Evolutionary conservation across 2,888 invertebrate species (phyloP).

Genomic region (Philonicus albiceps): DNA sequence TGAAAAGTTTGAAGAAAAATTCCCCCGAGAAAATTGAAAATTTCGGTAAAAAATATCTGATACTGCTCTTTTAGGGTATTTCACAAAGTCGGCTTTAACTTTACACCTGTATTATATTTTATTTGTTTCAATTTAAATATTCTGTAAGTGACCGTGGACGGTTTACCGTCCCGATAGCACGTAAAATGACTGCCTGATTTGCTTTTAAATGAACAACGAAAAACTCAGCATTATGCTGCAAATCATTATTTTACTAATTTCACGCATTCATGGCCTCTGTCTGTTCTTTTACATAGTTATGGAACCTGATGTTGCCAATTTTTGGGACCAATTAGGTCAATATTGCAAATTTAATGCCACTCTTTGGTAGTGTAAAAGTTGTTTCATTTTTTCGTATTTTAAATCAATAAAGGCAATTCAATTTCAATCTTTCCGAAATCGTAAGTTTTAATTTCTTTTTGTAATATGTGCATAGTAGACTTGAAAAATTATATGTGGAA

Average conservation of each 20-base stretch:
- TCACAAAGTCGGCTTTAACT: background rate
- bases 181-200: background rate
- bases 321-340: background rate
- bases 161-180: background rate
- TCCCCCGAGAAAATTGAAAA: background rate
- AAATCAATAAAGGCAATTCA: background rate
- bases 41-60: background rate
- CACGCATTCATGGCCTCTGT: background rate
- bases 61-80: background rate
- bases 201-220: background rate
- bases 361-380: background rate
- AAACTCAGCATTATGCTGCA: background rate
- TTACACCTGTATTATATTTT: background rate
- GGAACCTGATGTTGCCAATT: background rate
- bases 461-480: background rate
- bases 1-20: background rate
- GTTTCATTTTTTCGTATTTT: background rate
- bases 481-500: too few species aligned
- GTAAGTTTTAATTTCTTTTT: background rate
- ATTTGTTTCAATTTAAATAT: background rate
- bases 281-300: background rate
- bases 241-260: background rate
- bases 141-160: background rate
- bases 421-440: background rate
- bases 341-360: background rate